Base-by-base conservation (phyloP, 2,888 invertebrate genomes). In the Pycnomerus fuliginosus region DNA sequence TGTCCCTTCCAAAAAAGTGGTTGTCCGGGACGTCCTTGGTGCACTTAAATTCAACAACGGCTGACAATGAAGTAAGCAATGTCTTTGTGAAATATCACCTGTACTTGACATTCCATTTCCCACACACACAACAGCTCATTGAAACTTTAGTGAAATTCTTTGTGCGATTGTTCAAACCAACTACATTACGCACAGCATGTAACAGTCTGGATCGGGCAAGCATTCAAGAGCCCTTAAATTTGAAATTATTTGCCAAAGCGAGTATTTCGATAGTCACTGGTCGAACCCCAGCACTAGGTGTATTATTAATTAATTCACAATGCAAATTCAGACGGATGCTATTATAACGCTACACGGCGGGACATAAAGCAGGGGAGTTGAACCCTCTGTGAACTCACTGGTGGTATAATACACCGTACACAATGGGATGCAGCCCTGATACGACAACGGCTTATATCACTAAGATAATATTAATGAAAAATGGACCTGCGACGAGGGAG, bases 1-100 rank as follows among this genome's bases (percentile, higher is more conserved):
- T 85, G 54, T 80, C 85, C 35, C 74, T 87, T 64, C 84, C 85
- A 53, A 85, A 83, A 70, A 81, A 82, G 81, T 79, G 86, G 62
- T 74, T 64, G 3, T 54, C 77, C 53, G 69, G 72, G 41, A 65
- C 74, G 50, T 77, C 78, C 67, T 73, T 78, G 56, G 78, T 70
- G 60, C 68, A 70, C 61, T 55, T 67, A 56, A 68, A 60, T 54
- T 58, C 65, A 56, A 64, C 58, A 47, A 55, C 64, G 65, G 65
- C 59, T 68, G 64, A 62, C 54, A 55, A 60, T 55, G 60, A 70
- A 65, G 69, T 67, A 14, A 30, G 30, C 5, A 20, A 20, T 20
- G 20, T 10, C 10, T 10, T 4, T 10, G 4, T 10, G 27, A 8
- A 10, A 7, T 27, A 7, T 11, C 24, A 40, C 30, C 51, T 51